Evolutionary conservation across 2,797 vertebrate species (phyloP).

Genomic region (Podarcis siculus): DNA sequence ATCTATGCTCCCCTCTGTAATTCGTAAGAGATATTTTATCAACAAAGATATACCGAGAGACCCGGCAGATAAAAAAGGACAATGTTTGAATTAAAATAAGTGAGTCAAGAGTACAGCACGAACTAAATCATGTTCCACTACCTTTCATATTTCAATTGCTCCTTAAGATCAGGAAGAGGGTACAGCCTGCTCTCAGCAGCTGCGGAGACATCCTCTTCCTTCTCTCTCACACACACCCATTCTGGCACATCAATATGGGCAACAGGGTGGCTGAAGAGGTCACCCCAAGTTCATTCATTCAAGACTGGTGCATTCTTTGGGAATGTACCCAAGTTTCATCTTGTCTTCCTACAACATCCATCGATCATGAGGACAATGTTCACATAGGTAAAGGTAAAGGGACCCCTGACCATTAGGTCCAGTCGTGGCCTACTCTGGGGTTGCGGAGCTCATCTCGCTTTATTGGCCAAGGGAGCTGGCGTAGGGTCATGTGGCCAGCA

Average conservation of each 20-base stretch:
- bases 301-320: not conserved
- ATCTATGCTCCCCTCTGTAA: constrained; percentile 53
- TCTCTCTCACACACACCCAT: not conserved
- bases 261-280: not conserved
- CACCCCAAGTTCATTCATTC: constrained; percentile 1
- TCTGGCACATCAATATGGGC: not conserved
- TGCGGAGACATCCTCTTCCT: not conserved
- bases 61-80: constrained; percentile 66
- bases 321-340: not conserved
- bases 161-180: constrained; percentile 37
- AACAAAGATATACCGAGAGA: constrained; percentile 61
- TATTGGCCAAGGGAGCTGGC: too few species aligned
- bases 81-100: constrained; percentile 67
- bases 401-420: too few species aligned
- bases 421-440: too few species aligned
- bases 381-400: too few species aligned
- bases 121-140: constrained; percentile 71
- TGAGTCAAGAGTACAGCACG: constrained; percentile 67
- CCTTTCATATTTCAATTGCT: constrained; percentile 72
- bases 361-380: not conserved
- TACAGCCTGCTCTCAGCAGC: not conserved
- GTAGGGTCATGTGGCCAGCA: too few species aligned
- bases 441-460: too few species aligned
- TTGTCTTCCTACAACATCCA: not conserved
- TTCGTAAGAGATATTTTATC: constrained; percentile 66